Conservation (phyloP, 1,140 invertebrate genomes). For the Neotoxoptera formosana region DNA sequence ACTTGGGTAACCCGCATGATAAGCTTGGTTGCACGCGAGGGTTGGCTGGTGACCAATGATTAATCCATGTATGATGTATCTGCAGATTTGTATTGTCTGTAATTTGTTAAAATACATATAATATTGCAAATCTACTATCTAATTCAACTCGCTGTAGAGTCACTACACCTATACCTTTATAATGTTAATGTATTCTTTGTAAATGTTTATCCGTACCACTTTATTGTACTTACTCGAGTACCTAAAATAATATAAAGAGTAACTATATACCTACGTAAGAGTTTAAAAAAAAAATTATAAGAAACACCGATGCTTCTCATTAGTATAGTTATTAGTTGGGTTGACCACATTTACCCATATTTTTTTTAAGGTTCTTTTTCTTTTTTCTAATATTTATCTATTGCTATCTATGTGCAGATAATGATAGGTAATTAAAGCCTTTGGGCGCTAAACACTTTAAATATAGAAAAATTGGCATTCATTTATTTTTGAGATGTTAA, state of each 20-base stretch:
- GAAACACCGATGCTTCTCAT: neutral
- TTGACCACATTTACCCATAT: neutral
- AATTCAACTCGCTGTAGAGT: neutral
- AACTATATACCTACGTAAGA: no score
- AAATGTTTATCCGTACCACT: neutral
- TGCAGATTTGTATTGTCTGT: no score
- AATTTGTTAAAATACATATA: neutral
- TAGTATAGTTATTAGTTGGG: no score
- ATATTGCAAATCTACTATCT: neutral
- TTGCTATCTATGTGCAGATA: no score
- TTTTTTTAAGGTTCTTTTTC: neutral
- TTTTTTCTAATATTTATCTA: neutral
- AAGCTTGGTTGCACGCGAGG: neutral
- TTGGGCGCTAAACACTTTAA: neutral
- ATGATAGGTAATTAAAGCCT: neutral
- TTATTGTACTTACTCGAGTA: no score
- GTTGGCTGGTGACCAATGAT: neutral
- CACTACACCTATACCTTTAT: neutral
- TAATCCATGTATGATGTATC: neutral
- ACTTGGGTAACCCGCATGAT: no score
- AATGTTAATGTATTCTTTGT: neutral
- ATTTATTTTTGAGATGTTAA: no score
- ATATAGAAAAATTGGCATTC: no score
- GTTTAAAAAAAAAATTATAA: neutral
- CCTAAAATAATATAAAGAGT: no score